These are phyloP conservation scores for Apamea anceps DNA, from an alignment of 2,888 invertebrate genomes.

Conservation along the genomic window DNA sequence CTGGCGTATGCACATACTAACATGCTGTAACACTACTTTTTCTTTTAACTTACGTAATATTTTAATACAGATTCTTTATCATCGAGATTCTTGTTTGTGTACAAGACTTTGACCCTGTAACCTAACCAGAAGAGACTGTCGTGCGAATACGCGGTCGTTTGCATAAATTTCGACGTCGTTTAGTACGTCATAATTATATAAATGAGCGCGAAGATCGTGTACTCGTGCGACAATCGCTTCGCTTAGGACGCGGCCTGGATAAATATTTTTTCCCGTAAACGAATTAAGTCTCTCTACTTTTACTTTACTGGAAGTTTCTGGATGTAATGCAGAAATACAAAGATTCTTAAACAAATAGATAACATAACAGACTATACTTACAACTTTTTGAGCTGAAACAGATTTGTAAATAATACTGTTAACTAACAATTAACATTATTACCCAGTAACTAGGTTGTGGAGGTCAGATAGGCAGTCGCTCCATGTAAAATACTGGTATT, in stretches of 20 bases:
- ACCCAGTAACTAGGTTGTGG: too few species aligned
- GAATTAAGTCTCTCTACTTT: neutral
- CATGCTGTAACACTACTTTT: neutral
- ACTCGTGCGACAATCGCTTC: neutral
- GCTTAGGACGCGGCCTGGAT: neutral
- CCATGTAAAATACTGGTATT: too few species aligned
- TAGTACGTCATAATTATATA: neutral
- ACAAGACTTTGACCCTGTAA: neutral
- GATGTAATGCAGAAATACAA: constrained; percentile 33
- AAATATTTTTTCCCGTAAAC: neutral
- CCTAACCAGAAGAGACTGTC: neutral
- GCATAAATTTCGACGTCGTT: neutral
- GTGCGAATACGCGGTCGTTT: neutral
- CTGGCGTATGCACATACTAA: constrained; percentile 3
- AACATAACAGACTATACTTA: neutral
- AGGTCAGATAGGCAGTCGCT: too few species aligned
- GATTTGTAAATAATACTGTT: constrained; percentile 25
- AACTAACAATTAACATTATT: neutral
- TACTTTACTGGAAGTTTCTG: neutral
- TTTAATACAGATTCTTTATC: constrained; percentile 5
- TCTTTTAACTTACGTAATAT: neutral
- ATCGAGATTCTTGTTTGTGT: constrained; percentile 35
- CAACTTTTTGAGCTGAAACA: constrained; percentile 28
- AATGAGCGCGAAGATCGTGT: too few species aligned
- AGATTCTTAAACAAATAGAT: constrained; percentile 1